Evolutionary conservation across 2,888 invertebrate genomes (phyloP).

Genomic region (Invenusta paracnida): DNA sequence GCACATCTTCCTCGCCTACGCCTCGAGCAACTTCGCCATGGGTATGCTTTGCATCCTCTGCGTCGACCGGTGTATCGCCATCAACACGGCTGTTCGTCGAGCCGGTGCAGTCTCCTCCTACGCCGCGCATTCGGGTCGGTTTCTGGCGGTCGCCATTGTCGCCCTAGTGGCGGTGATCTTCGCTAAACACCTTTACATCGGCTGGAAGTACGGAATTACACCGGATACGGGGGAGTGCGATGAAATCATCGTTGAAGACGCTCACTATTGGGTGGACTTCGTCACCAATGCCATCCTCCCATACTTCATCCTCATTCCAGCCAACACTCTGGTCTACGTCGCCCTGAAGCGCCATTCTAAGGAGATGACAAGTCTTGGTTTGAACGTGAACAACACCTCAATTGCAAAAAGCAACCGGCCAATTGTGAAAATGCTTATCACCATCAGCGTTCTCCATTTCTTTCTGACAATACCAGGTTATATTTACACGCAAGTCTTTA

Average conservation of each 20-base stretch:
- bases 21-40: constrained; percentile 11
- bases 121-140: background rate
- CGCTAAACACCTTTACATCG: background rate
- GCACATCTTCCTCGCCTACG: background rate
- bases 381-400: background rate
- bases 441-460: background rate
- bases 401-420: background rate
- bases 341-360: background rate
- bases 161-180: background rate
- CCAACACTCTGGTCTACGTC: background rate
- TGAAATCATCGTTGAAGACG: background rate
- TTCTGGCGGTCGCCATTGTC: background rate
- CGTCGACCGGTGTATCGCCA: constrained; percentile 7
- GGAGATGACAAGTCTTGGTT: background rate
- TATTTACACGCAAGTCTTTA: background rate
- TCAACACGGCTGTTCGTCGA: background rate
- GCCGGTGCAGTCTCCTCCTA: background rate
- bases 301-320: background rate
- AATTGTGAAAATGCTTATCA: constrained; percentile 6
- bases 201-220: background rate
- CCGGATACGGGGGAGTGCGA: background rate
- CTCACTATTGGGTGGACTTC: background rate
- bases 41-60: background rate
- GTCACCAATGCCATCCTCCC: background rate
- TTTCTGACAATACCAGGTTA: background rate